Base-by-base conservation (phyloP, 2,888 invertebrate genomes). In the Mylabris sibirica region DNA sequence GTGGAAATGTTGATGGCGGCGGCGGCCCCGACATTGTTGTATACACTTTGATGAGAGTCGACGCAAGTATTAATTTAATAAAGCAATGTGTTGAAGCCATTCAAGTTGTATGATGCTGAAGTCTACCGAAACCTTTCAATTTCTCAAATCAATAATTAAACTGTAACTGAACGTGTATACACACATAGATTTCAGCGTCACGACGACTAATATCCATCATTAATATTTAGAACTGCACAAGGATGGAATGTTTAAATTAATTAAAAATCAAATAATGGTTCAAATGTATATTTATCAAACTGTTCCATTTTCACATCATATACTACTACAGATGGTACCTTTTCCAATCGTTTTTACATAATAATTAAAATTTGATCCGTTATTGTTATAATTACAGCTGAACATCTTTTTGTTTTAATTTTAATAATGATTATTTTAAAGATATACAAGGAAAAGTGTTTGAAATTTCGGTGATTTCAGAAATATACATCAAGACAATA, bases 401-500 rank as follows among this genome's bases (percentile, higher is more conserved):
- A 82, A 81, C 77, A 78, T 79, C 79, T 79, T 57, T 53, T 59
- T 53, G 59, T 64, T 44, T 68, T 72, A 70, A 64, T 49, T n/a
- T 63, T 66, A 63, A 67, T 72, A 30, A 30, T 63, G 64, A 65
- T 65, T 72, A 73, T 77, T 78, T 76, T 76, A 76, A 77, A 79
- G 78, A 80, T 78, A 80, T 44, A 44, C 44, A 79, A 78, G 75
- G 8, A 78, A 76, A 77, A 77, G 76, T 67, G 63, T 59, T 70
- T 76, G 72, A n/a, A 76, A 76, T 77, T 77, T 74, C 71, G 71
- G 80, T 80, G 79, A 81, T 80, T 80, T 80, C 77, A 80, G 81
- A 80, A 70, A 75, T 70, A 71, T 78, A 80, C 79, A 77, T 78
- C 77, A 78, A 80, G 81, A 81, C 81, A 82, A 82, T 79, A 78